Base-by-base conservation (phyloP, 2,113 vertebrate genomes). In the Pithys albifrons region DNA sequence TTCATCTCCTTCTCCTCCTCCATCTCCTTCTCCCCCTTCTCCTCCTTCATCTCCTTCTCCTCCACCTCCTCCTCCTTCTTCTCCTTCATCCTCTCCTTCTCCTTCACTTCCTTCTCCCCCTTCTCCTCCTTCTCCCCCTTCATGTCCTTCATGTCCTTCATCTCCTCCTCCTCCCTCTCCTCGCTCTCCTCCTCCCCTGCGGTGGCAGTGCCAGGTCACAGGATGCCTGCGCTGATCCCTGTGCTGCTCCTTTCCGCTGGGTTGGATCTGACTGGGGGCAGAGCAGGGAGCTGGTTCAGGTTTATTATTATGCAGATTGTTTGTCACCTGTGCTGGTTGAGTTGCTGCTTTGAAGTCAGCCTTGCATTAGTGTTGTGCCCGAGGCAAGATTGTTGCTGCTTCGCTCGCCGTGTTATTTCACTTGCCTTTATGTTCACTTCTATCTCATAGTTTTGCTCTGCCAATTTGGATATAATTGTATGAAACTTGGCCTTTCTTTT, bases 271-370 rank as follows among this genome's bases (percentile, higher is more conserved):
- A 12, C 14, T 31, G 22, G 59, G 77, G 70, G 55, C 19, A 79
- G 59, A 23, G 19, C 7, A 57, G 67, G 46, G 52, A 72, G 12
- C 71, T 31, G 59, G 14, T 76, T 59, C 14, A 11, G 9, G 43
- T 25, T 85, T 10, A 24, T 90, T 78, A 20, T 82, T 82, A 54
- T 46, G 78, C 80, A 49, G 49, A 19, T 48, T 85, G 76, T 79
- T 97, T 97, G 96, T 97, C 96, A 91, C 87, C 87, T 96, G 55
- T 12, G 75, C 27, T 59, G 92, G 81, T 87, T 85, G 49, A 14
- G 89, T 39, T 65, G 74, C n/a, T 71, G 95, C 95, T 95, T 94
- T 97, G 95, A 96, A 82, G 77, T 91, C 54, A 69, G 43, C 95
- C 85, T 84, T 72, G 85, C 84, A 14, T 92, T 81, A 39, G 66